Base-by-base conservation (phyloP, 2,797 vertebrate species). In the Megalops cyprinoides region DNA sequence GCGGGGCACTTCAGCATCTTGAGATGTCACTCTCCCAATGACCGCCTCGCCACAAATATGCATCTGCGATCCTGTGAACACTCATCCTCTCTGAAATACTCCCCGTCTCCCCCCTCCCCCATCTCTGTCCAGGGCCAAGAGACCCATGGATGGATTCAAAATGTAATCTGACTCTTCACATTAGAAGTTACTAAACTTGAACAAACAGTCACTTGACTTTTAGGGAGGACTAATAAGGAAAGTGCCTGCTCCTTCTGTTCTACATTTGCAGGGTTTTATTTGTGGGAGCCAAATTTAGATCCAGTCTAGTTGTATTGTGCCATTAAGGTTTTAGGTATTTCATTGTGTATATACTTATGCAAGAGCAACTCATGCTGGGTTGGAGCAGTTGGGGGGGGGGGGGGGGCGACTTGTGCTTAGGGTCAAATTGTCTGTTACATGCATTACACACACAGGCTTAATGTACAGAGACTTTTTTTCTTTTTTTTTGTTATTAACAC, bases 91-190 rank as follows among this genome's bases (percentile, higher is more conserved):
- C 39, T 71, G 39, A 71, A 20, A 20, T 23, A 71, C 67, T 23
- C 4, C 76, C 23, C 25, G 9, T 0, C 37, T 34, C 75, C 74
- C 28, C 28, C 42, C 20, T 49, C 37, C 56, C 3, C 31, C 34
- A 44, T 62, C 42, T 44, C 39, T 78, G n/a, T 65, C 76, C 25
- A 60, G 42, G 53, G 44, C 25, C 39, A 4, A 20, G 67, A 71
- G 67, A 44, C 67, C 37, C 44, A 8, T 1, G 67, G 37, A 71
- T 39, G 9, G 67, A 71, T 71, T 71, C 31, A 67, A 65, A 71
- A 71, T 71, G 67, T 71, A 42, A 71, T 69, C 34, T 39, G 65
- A 69, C 23, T 37, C 65, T 39, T 37, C 65, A 39, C 69, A 69
- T 69, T 39, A 69, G 34, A 69, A 71, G 7, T 42, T 23, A 44